These are phyloP conservation scores for Perca fluviatilis DNA, from an alignment of 2,113 vertebrate genomes.

Conservation along the genomic window DNA sequence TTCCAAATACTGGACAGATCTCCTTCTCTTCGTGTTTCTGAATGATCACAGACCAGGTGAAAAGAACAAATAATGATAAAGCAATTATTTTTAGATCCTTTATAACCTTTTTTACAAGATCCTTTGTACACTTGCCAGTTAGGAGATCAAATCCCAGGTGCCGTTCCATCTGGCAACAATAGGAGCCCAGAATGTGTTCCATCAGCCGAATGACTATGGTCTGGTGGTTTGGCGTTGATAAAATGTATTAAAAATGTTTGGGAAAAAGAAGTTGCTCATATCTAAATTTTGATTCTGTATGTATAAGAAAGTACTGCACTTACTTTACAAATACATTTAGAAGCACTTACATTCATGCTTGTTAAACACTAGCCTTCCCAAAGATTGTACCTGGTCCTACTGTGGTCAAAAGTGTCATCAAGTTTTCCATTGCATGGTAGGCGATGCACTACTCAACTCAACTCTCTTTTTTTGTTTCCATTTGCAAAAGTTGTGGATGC, in stretches of 20 bases:
- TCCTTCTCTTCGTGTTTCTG: not conserved
- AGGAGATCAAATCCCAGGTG: conserved; percentile 6
- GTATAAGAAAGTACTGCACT: not conserved
- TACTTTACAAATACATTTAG: not conserved
- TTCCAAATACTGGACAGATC: not conserved
- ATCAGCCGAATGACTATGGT: not conserved
- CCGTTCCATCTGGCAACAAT: conserved; percentile 1
- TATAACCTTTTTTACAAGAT: not conserved
- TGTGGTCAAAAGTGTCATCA: not conserved
- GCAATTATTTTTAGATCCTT: not conserved
- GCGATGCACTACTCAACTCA: too few relatives aligned
- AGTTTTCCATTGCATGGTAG: not conserved
- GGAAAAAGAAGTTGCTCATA: not conserved
- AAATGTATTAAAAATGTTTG: not conserved
- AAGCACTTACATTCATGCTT: not conserved
- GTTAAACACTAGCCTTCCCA: not conserved
- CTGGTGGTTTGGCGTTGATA: not conserved
- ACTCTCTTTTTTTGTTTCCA: too few relatives aligned
- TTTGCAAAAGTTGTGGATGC: too few relatives aligned
- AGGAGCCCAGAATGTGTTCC: not conserved
- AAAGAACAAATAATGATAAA: not conserved
- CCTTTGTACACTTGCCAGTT: conserved; percentile 9
- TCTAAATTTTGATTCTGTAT: not conserved
- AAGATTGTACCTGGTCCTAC: not conserved
- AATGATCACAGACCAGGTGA: conserved; percentile 11